Base-by-base conservation (phyloP, 2,888 invertebrate genomes). In the Mesoligia furuncula region DNA sequence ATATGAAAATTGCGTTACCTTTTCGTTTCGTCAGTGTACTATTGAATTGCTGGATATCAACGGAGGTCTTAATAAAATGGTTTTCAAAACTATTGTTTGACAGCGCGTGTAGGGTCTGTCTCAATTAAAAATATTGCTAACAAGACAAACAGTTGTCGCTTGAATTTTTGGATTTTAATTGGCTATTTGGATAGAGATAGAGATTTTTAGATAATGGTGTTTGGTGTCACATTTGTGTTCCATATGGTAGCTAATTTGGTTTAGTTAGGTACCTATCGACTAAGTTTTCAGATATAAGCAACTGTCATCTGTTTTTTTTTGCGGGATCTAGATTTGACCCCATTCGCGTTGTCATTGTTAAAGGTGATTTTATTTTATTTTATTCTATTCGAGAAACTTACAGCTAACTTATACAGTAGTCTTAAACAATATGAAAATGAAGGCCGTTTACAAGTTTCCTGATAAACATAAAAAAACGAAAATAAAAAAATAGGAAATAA, bases 101-200 rank as follows among this genome's bases (percentile, higher is more conserved):
- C 90, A 90, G 89, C 91, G 90, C 87, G 93, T 92, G 90, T 89
- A 90, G 94, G 94, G 95, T 93, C 91, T 94, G 93, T 92, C 93
- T 94, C 96, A 96, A 96, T 96, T 96, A 96, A 96, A 96, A 96
- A 95, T 95, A 95, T 94, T 92, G 93, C 95, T 92, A 93, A 95
- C 96, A 96, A 93, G 93, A 92, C 95, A 96, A 96, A 96, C 96
- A 96, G 93, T 96, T 96, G 96, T 96, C 93, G 93, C 91, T 87
- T 90, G 91, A 92, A 92, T 92, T 93, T 93, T 88, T 88, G 90
- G 89, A 90, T 91, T 95, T 95, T 96, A 96, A 96, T 96, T 96
- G 95, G 94, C 93, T 94, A 90, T 95, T 94, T 93, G 92, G 90
- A 90, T 81, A 90, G 93, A 95, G 90, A 90, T 81, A 90, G 93